These are phyloP conservation scores for Pelodiscus sinensis DNA, from an alignment of 2,113 vertebrate species.

Conservation along the genomic window DNA sequence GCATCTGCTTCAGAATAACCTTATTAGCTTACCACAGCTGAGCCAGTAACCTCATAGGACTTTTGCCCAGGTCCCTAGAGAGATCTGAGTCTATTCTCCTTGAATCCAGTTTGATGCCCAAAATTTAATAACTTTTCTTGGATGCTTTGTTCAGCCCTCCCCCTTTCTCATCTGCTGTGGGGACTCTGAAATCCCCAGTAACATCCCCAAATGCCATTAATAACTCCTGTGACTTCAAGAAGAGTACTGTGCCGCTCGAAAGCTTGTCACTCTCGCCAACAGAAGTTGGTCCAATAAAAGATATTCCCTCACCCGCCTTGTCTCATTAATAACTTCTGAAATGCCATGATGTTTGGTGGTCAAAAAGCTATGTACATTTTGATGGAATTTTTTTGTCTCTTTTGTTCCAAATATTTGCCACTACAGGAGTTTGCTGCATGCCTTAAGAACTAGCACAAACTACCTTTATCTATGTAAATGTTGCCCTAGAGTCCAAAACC, in stretches of 20 bases:
- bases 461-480: slow-evolving; percentile 68
- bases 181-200: slow-evolving; percentile 76
- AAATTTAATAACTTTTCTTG: slow-evolving; percentile 81
- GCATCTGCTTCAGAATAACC: slow-evolving; percentile 86
- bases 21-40: slow-evolving; percentile 86
- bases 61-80: slow-evolving; percentile 76
- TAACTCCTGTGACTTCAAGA: slow-evolving; percentile 73
- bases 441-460: slow-evolving; percentile 38
- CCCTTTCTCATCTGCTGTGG: slow-evolving; percentile 75
- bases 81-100: slow-evolving; percentile 77
- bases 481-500: slow-evolving; percentile 53
- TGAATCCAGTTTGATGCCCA: slow-evolving; percentile 81
- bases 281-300: not conserved
- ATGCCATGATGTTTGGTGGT: slow-evolving; percentile 78
- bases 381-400: slow-evolving; percentile 66
- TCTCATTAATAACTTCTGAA: slow-evolving; percentile 80
- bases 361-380: slow-evolving; percentile 77
- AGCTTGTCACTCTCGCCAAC: not conserved
- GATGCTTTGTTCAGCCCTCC: slow-evolving; percentile 73
- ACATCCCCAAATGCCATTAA: slow-evolving; percentile 80
- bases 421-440: slow-evolving; percentile 31
- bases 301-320: not conserved
- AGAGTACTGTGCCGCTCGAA: not conserved
- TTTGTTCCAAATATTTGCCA: slow-evolving; percentile 62
- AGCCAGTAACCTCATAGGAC: slow-evolving; percentile 82